Conservation (phyloP, 2,113 vertebrate species). For the Cheirogaleus medius region DNA sequence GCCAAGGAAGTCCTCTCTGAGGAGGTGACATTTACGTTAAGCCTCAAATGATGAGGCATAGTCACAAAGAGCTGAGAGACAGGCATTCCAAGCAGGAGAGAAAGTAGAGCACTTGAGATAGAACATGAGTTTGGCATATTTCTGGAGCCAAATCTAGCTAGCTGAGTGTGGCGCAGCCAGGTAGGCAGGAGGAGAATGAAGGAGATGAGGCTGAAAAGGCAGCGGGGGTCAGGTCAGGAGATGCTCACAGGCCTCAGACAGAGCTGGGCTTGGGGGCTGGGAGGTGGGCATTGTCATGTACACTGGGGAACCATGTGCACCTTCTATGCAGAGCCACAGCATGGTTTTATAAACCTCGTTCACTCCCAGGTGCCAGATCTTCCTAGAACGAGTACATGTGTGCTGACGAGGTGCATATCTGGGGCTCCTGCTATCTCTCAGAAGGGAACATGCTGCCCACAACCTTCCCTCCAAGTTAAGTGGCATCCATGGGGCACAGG, state of each 20-base stretch:
- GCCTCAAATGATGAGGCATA: neutral
- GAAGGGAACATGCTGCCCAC: neutral
- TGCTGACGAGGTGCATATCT: fast-evolving
- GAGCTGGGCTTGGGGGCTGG: neutral
- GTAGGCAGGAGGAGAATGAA: neutral
- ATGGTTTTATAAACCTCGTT: neutral
- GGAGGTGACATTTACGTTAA: conserved; percentile 49
- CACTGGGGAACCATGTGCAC: fast-evolving
- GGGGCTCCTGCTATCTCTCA: neutral
- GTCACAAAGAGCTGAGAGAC: neutral
- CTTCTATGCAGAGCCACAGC: neutral
- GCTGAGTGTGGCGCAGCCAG: neutral
- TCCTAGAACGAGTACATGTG: neutral
- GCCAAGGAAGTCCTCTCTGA: conserved; percentile 37
- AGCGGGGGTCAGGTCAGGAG: neutral
- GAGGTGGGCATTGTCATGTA: neutral
- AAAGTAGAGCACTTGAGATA: neutral
- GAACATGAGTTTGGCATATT: neutral
- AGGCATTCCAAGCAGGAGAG: neutral
- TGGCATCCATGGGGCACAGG: neutral
- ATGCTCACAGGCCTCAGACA: neutral
- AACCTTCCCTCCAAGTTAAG: neutral
- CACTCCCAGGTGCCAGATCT: neutral
- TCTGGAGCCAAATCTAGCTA: neutral
- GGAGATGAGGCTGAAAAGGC: neutral